phyloP scores from a whole-genome alignment of 2,113 vertebrate species.

The Paramisgurnus dabryanus region DNA sequence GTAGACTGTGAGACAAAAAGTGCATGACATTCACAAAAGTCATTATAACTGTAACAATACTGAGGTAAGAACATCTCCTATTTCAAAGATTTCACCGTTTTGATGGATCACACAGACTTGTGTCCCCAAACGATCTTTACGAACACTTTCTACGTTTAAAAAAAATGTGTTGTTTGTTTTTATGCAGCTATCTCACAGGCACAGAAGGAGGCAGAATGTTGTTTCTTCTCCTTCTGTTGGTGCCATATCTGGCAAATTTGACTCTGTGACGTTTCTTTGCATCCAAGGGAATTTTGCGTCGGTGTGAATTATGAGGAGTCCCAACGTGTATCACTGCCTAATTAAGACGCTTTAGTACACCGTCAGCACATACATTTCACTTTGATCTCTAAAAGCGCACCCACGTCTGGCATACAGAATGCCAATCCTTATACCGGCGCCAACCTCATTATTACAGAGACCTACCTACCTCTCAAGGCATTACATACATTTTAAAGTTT shows the following conservation, averaged over 20 bases:
- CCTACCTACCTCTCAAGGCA: conserved; percentile 3
- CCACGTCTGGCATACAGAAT: conserved; percentile 12
- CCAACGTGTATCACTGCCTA: conserved; percentile 20
- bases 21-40: not conserved
- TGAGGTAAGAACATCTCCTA: conserved; percentile 10
- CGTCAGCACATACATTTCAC: conserved; percentile 21
- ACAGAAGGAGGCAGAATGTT: not conserved
- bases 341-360: conserved; percentile 49
- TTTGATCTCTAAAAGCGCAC: conserved; percentile 54
- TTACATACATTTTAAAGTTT: conserved; percentile 33
- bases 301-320: conserved; percentile 33
- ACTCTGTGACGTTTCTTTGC: conserved; percentile 2
- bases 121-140: conserved; percentile 2
- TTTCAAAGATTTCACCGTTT: conserved; percentile 19
- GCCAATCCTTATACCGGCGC: conserved; percentile 13
- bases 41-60: not conserved
- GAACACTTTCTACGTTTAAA: not conserved
- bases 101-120: not conserved
- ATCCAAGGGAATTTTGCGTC: conserved; percentile 36
- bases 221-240: conserved; percentile 13
- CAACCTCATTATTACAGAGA: conserved; percentile 18
- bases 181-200: conserved; percentile 5
- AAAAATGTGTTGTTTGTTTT: conserved; percentile 16
- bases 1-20: no score
- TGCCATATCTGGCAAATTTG: conserved; percentile 26